Evolutionary conservation across 2,113 vertebrate species (phyloP).

Genomic region (Gymnobelideus leadbeateri): DNA sequence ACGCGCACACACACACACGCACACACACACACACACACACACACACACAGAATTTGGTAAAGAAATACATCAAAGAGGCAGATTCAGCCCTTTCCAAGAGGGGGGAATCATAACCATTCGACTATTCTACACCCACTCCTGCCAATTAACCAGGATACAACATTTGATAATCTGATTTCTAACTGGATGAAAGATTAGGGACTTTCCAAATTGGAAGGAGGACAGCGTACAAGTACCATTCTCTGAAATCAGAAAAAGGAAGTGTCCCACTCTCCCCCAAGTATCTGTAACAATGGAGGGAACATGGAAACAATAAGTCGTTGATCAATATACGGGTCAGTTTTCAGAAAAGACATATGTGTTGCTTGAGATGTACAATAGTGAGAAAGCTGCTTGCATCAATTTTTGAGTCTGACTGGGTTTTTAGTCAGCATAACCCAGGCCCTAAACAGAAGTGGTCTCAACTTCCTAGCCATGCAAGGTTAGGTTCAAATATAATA

Average conservation of each 20-base stretch:
- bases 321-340: neutral
- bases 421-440: neutral
- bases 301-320: neutral
- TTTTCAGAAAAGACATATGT: no score
- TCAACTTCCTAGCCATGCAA: no score
- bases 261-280: neutral
- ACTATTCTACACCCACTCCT: neutral
- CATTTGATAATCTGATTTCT: neutral
- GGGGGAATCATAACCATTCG: neutral
- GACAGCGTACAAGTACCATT: neutral
- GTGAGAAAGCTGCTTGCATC: neutral
- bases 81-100: neutral
- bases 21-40: no score
- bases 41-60: neutral
- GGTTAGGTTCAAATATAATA: no score
- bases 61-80: neutral
- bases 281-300: neutral
- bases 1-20: no score
- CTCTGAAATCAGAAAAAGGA: neutral
- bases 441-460: no score
- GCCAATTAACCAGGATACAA: neutral
- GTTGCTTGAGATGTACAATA: neutral
- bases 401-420: neutral
- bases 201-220: neutral
- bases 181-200: neutral